Evolutionary conservation across 2,888 invertebrate genomes (phyloP).

Genomic region (Campoplex nolae): DNA sequence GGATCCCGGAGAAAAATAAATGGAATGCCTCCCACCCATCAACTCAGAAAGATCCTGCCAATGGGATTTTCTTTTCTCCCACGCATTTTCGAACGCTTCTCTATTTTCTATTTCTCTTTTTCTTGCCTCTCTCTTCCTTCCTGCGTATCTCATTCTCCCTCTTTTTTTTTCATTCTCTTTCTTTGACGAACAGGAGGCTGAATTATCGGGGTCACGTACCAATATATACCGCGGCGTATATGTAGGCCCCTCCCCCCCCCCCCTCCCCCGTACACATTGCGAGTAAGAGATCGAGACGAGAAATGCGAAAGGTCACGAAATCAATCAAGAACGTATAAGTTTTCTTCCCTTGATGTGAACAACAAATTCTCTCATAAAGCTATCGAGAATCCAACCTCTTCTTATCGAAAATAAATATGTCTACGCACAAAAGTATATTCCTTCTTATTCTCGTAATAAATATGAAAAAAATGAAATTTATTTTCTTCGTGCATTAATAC

Average conservation of each 20-base stretch:
- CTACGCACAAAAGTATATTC: too few species aligned
- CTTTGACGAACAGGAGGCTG: slow-evolving; percentile 45
- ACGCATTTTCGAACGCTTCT: slow-evolving; percentile 41
- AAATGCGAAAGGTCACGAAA: slow-evolving; percentile 67
- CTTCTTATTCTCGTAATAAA: background rate
- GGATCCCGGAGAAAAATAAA: slow-evolving; percentile 54
- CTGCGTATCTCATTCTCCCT: slow-evolving; percentile 16
- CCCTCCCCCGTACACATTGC: slow-evolving; percentile 33
- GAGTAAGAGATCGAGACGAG: slow-evolving; percentile 51
- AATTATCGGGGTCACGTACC: slow-evolving; percentile 72
- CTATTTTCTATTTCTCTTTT: slow-evolving; percentile 16
- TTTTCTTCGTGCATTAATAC: background rate
- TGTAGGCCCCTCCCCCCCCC: background rate
- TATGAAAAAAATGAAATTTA: background rate
- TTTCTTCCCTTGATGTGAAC: background rate
- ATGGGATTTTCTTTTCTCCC: slow-evolving; percentile 46
- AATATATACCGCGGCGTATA: slow-evolving; percentile 41
- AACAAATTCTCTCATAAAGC: slow-evolving; percentile 13
- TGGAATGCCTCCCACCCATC: slow-evolving; percentile 53
- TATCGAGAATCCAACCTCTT: background rate
- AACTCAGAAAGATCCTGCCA: slow-evolving; percentile 45
- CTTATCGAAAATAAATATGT: background rate
- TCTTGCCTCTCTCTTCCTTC: background rate
- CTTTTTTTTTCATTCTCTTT: slow-evolving; percentile 1
- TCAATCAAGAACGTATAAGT: slow-evolving; percentile 70